Conservation (phyloP, 2,888 invertebrate genomes). For the Ceraclea dissimilis region DNA sequence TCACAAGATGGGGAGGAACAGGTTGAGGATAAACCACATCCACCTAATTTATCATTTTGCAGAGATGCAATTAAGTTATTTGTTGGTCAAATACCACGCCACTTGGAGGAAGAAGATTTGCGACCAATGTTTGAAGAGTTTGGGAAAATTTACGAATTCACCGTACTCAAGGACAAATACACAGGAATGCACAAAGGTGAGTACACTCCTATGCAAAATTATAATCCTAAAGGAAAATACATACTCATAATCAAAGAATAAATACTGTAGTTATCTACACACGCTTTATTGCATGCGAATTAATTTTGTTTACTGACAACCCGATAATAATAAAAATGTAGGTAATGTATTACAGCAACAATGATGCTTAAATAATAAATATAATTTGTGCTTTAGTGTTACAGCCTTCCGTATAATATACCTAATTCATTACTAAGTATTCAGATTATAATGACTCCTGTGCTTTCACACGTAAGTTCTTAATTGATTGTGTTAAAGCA, state of each 20-base stretch:
- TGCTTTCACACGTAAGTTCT: neutral
- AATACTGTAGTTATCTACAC: no score
- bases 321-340: neutral
- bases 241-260: no score
- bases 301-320: no score
- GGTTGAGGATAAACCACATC: constrained; percentile 36
- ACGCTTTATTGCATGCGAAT: no score
- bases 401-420: no score
- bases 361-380: no score
- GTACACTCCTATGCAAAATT: constrained; percentile 25
- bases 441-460: neutral
- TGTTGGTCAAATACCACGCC: constrained; percentile 88
- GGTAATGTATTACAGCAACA: neutral
- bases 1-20: constrained; percentile 22
- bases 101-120: constrained; percentile 79
- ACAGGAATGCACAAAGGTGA: constrained; percentile 93
- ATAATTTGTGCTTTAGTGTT: no score
- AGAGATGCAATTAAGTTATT: constrained; percentile 74
- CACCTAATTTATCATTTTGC: constrained; percentile 35
- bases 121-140: constrained; percentile 89
- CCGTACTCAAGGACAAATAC: constrained; percentile 89
- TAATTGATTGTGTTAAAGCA: constrained; percentile 6
- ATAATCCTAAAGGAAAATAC: no score
- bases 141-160: constrained; percentile 90
- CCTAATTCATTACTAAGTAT: no score